Conservation (phyloP, 2,888 invertebrate genomes). For the Artemia sinica region DNA sequence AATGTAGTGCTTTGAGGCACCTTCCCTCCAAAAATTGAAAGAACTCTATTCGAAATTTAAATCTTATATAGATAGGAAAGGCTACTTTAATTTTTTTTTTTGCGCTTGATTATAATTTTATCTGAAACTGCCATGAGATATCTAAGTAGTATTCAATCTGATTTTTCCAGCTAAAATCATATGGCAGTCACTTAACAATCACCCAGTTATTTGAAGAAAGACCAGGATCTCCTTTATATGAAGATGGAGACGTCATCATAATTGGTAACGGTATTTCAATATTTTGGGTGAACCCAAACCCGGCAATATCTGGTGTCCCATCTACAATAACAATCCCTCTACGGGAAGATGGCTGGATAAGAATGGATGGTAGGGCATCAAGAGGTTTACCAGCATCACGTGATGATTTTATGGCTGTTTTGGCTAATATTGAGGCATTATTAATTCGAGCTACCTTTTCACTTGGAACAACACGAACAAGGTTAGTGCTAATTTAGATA, state of each 20-base stretch:
- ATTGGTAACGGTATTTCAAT: constrained; percentile 52
- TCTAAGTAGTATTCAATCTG: neutral
- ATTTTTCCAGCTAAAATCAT: constrained; percentile 50
- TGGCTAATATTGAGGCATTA: constrained; percentile 64
- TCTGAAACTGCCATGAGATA: no score
- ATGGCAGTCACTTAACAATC: constrained; percentile 62
- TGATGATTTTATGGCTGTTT: constrained; percentile 61
- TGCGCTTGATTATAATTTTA: no score
- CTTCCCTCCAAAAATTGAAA: no score
- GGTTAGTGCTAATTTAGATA: neutral
- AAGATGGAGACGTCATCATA: constrained; percentile 64
- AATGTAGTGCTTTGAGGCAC: no score
- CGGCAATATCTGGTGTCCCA: constrained; percentile 38
- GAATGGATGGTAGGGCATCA: constrained; percentile 32
- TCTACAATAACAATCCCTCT: constrained; percentile 47
- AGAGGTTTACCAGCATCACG: constrained; percentile 46
- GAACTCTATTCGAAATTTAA: no score
- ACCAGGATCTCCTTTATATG: constrained; percentile 36
- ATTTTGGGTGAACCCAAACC: constrained; percentile 50
- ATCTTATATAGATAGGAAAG: no score
- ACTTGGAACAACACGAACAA: constrained; percentile 24
- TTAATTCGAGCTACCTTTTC: constrained; percentile 56
- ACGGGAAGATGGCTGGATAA: constrained; percentile 46
- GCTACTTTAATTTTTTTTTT: no score
- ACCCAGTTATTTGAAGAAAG: constrained; percentile 48